A percentile compares a stretch with the other conserved stretches of the same genome.
Evolutionary conservation across 2,797 vertebrate genomes (phyloP).

Genomic region (Cichlasoma orientale): DNA sequence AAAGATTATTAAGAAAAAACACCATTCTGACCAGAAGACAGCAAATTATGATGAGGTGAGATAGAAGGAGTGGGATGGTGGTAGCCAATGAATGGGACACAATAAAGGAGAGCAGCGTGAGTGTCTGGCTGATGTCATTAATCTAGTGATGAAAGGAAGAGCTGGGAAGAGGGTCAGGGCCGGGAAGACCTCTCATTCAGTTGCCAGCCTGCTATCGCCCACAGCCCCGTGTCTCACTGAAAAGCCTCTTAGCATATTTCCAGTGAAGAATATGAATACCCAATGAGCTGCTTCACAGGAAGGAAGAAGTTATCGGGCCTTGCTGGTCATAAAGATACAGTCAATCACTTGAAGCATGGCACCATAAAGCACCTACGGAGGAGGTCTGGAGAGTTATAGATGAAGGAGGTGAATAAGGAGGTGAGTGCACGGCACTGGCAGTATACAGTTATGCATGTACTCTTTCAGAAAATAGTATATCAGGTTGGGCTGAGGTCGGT

Average conservation of each 20-base stretch:
- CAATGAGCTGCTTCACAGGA: slow-evolving; percentile 51
- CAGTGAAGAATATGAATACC: slow-evolving; percentile 57
- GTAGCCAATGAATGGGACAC: slow-evolving; percentile 37
- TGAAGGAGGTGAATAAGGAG: slow-evolving; percentile 14
- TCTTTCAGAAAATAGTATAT: not conserved
- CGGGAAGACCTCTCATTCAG: slow-evolving; percentile 53
- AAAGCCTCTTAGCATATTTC: slow-evolving; percentile 63
- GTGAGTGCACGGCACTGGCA: not conserved
- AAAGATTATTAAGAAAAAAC: slow-evolving; percentile 6
- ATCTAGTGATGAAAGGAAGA: slow-evolving; percentile 60
- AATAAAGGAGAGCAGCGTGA: slow-evolving; percentile 44
- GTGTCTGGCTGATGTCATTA: slow-evolving; percentile 52
- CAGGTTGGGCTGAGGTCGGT: not conserved
- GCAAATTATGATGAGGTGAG: slow-evolving; percentile 24
- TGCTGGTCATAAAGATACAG: slow-evolving; percentile 50
- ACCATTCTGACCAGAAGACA: not conserved
- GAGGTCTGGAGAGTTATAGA: slow-evolving; percentile 11
- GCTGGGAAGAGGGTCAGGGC: slow-evolving; percentile 52
- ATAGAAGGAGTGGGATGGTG: not conserved
- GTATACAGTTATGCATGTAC: not conserved
- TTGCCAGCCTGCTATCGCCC: slow-evolving; percentile 34
- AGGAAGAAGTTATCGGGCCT: slow-evolving; percentile 30
- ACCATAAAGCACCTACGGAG: slow-evolving; percentile 40
- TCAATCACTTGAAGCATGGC: slow-evolving; percentile 31
- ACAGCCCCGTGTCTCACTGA: slow-evolving; percentile 27